A percentile compares a stretch with the other conserved stretches of the same genome.
Conservation (phyloP, 1,140 invertebrate species). For the Matsumurasca onukii region DNA sequence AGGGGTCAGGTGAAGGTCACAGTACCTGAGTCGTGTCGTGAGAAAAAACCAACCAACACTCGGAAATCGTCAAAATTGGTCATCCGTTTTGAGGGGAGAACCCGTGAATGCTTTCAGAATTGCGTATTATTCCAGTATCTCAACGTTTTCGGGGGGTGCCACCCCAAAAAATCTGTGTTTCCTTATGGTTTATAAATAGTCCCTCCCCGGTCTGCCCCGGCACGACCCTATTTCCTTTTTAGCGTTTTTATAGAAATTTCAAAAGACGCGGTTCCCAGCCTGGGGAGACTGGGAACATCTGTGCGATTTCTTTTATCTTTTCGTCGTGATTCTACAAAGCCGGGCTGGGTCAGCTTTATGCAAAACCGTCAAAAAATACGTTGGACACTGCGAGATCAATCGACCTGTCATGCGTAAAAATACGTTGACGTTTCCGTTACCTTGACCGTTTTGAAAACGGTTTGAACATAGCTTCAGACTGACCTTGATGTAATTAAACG, state of each 20-base stretch:
- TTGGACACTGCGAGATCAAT: neutral
- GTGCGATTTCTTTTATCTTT: constrained; percentile 32
- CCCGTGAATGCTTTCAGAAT: constrained; percentile 7
- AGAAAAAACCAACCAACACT: constrained; percentile 20
- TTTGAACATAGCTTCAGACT: no score
- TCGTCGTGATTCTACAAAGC: constrained; percentile 26
- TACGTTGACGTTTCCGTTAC: neutral
- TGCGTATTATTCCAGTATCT: constrained; percentile 15
- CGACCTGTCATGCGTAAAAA: neutral
- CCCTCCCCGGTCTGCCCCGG: constrained; percentile 1
- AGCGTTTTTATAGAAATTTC: constrained; percentile 30
- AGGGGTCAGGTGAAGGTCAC: constrained; percentile 25
- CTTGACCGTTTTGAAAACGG: no score
- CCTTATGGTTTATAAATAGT: constrained; percentile 30
- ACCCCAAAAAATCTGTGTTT: constrained; percentile 28
- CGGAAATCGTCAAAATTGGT: constrained; percentile 20
- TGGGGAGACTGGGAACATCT: constrained; percentile 18
- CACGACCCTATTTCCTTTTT: constrained; percentile 31
- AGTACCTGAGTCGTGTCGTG: constrained; percentile 20
- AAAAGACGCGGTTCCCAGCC: constrained; percentile 23
- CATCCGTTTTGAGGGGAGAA: constrained; percentile 24
- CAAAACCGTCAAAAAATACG: constrained; percentile 20
- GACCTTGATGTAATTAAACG: no score
- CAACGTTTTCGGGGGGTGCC: constrained; percentile 16
- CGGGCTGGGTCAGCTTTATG: constrained; percentile 9